These are phyloP conservation scores for Xyliphius kryptos DNA, from an alignment of 2,113 vertebrate species.

Conservation along the genomic window DNA sequence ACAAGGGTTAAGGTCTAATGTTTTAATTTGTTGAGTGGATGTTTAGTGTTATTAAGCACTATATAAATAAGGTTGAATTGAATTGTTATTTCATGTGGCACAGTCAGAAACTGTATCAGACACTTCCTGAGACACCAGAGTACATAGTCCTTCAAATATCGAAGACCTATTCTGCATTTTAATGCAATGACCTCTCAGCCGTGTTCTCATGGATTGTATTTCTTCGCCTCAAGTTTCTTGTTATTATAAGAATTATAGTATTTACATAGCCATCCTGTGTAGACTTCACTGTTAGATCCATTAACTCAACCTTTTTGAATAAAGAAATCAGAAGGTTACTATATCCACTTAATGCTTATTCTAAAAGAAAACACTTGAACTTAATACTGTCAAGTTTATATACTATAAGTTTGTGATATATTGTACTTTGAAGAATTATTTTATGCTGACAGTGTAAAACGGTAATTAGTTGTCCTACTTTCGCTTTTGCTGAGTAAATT, in stretches of 20 bases:
- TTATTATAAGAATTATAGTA: slow-evolving; percentile 39
- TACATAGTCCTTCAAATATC: not conserved
- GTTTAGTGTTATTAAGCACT: too few species aligned
- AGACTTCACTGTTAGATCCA: slow-evolving; percentile 36
- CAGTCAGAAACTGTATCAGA: too few species aligned
- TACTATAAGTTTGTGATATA: slow-evolving; percentile 4
- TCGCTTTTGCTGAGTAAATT: slow-evolving; percentile 8
- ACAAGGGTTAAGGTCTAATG: too few species aligned
- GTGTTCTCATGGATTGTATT: too few species aligned
- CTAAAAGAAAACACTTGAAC: slow-evolving; percentile 31
- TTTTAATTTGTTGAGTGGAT: too few species aligned
- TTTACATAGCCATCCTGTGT: slow-evolving; percentile 39
- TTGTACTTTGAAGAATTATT: not conserved
- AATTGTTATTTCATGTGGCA: too few species aligned
- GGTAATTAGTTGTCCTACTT: not conserved
- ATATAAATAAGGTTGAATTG: too few species aligned
- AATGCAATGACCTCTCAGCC: slow-evolving; percentile 5
- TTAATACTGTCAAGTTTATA: too few species aligned
- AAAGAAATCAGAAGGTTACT: slow-evolving; percentile 11
- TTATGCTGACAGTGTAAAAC: not conserved
- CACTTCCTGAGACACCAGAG: too few species aligned
- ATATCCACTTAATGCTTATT: slow-evolving; percentile 24
- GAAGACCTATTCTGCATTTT: not conserved
- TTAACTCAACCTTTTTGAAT: slow-evolving; percentile 16
- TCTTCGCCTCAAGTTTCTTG: slow-evolving; percentile 30